Evolutionary conservation across 2,113 vertebrate species (phyloP), one percentile per base, ranked within the genome.

Genomic region (Suncus etruscus): DNA sequence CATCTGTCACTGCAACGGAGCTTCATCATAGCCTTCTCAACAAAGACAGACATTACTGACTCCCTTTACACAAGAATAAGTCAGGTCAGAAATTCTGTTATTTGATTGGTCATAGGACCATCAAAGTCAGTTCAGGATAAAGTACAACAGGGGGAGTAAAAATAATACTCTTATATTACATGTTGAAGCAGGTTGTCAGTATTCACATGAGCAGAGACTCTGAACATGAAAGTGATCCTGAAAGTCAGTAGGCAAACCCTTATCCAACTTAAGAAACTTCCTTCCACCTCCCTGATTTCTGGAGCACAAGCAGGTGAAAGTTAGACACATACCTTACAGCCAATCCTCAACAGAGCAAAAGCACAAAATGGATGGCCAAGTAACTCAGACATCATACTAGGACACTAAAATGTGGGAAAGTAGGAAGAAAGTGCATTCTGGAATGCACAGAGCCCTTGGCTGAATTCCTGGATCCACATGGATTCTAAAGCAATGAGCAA

Each of bases 341-440:
- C n/a, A 47, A 32, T 1, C 11, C 51, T 50, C 14, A 47, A 31
- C 0, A 14, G 0, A 20, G 39, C 39, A 51, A 29, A 51, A 25
- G 18, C 31, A 50, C 45, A 66, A 76, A 45, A 45, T 1, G 39
- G 48, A 48, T 12, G 20, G 10, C 50, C 61, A 73, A 76, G 14
- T 31, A 76, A 63, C 18, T 11, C 50, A 61, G 39, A 10, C 81
- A 24, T 65, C 15, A 90, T 90, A 78, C 69, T 58, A 91, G 12
- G 77, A 92, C 77, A 85, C 58, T 51, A 65, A 89, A 77, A 54
- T 58, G n/a, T 54, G 51, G 51, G 51, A 15, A 15, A 54, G 51
- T 15, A 54, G 15, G 15, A 54, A 54, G 51, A 54, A 54, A 54
- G 15, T 54, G 51, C 51, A 5, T 54, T 15, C 51, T 54, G 51